These are phyloP conservation scores for Porites australiensis DNA, from an alignment of 64 coral and sea anemone species.

Conservation along the genomic window DNA sequence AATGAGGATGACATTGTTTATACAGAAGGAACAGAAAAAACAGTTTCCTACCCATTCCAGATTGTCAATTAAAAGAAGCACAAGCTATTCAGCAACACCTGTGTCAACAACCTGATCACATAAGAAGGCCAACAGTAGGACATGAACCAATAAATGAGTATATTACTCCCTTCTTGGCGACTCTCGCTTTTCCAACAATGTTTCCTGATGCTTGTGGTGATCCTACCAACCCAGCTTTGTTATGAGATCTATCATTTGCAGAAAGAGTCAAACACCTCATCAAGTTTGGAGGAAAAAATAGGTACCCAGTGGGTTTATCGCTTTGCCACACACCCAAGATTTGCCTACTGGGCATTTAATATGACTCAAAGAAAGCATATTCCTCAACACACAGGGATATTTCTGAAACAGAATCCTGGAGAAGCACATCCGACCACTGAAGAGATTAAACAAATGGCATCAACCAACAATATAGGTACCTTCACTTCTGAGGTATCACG, in stretches of 20 bases:
- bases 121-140: not conserved
- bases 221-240: constrained; percentile 4
- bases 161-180: constrained; percentile 13
- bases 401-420: constrained; percentile 44
- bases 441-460: constrained; percentile 8
- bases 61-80: too few species aligned
- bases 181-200: constrained; percentile 43
- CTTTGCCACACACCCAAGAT: constrained; percentile 41
- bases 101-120: too few species aligned
- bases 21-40: too few species aligned
- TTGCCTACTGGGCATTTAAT: constrained; percentile 53
- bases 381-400: constrained; percentile 43
- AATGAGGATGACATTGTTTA: too few species aligned
- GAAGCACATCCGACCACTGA: constrained; percentile 25
- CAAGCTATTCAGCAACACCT: too few species aligned
- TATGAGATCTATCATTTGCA: not conserved
- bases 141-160: constrained; percentile 26
- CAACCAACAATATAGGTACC: not conserved
- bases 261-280: constrained; percentile 27
- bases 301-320: constrained; percentile 27
- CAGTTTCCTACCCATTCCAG: too few species aligned
- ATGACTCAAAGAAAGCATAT: constrained; percentile 23
- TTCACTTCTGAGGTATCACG: constrained; percentile 16
- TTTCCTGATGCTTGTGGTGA: constrained; percentile 36
- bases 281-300: constrained; percentile 30